Evolutionary conservation across 2,888 invertebrate species (phyloP).

Genomic region (Iselma pallidipennis): DNA sequence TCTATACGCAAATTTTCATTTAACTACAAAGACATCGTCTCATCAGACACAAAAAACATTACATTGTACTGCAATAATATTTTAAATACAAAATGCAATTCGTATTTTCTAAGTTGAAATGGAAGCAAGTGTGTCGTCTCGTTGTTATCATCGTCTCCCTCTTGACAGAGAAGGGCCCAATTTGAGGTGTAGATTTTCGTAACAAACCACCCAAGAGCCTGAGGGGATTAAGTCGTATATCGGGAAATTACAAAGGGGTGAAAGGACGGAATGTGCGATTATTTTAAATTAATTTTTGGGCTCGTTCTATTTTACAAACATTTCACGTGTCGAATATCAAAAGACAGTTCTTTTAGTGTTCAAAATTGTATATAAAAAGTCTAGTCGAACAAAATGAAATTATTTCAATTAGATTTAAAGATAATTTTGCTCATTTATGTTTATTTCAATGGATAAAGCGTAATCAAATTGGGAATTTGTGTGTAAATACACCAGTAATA

Average conservation of each 20-base stretch:
- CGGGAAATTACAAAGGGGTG: slow-evolving; percentile 3
- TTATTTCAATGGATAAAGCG: too few species aligned
- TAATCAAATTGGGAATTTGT: too few species aligned
- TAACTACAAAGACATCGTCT: too few species aligned
- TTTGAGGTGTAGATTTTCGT: not conserved
- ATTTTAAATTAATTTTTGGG: slow-evolving; percentile 18
- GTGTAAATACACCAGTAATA: too few species aligned
- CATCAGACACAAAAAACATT: too few species aligned
- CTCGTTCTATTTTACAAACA: slow-evolving; percentile 7
- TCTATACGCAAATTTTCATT: too few species aligned
- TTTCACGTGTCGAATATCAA: slow-evolving; percentile 22
- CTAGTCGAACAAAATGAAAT: too few species aligned
- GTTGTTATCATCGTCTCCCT: not conserved
- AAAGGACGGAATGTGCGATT: slow-evolving; percentile 6
- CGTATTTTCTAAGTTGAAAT: not conserved
- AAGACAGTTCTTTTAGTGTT: not conserved
- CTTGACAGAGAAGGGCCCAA: not conserved
- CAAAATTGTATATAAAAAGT: too few species aligned
- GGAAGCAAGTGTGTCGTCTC: not conserved
- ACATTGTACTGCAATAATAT: not conserved
- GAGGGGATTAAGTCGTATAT: slow-evolving; percentile 1
- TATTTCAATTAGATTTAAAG: too few species aligned
- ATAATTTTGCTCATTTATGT: too few species aligned
- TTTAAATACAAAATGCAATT: not conserved
- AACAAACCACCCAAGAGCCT: slow-evolving; percentile 2